Evolutionary conservation across 2,797 vertebrate species (phyloP).

Genomic region (Schizopygopsis pylzovi): DNA sequence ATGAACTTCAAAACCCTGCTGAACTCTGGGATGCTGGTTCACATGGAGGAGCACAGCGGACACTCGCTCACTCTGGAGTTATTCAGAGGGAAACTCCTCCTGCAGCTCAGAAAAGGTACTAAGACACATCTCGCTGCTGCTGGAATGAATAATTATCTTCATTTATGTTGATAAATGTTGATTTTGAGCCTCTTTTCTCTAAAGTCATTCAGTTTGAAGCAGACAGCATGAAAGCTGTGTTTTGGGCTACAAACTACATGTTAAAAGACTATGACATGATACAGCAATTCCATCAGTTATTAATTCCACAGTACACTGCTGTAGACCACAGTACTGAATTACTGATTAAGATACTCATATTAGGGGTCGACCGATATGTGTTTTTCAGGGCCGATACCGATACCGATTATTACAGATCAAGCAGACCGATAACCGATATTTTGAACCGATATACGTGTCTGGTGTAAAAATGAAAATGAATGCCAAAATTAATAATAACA

Average conservation of each 20-base stretch:
- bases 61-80: constrained; percentile 84
- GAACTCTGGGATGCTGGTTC: constrained; percentile 87
- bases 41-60: constrained; percentile 79
- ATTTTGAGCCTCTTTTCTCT: neutral
- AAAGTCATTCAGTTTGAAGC: neutral
- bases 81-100: constrained; percentile 83
- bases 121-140: neutral
- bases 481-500: too few species aligned
- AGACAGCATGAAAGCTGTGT: too few species aligned
- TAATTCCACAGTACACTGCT: too few species aligned
- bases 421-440: too few species aligned
- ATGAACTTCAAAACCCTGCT: constrained; percentile 90
- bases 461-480: too few species aligned
- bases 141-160: neutral
- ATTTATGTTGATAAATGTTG: neutral
- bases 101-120: constrained; percentile 87
- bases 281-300: neutral
- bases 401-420: too few species aligned
- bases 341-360: neutral
- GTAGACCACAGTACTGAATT: neutral
- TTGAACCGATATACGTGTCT: too few species aligned
- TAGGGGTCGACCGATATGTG: too few species aligned
- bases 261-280: neutral
- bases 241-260: neutral
- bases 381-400: too few species aligned